These are phyloP conservation scores for Lycia hirtaria DNA, from an alignment of 2,888 invertebrate species.

Conservation along the genomic window DNA sequence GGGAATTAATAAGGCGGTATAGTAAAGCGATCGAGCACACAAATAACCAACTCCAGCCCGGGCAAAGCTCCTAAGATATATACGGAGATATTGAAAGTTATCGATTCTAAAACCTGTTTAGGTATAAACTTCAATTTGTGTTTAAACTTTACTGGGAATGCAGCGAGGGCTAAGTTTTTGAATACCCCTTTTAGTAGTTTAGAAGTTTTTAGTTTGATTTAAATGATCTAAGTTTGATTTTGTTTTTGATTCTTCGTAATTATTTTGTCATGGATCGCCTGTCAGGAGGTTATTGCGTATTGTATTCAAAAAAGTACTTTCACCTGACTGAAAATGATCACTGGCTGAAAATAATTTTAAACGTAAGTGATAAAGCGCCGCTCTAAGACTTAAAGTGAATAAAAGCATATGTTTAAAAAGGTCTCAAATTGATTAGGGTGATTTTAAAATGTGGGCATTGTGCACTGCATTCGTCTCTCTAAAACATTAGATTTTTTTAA, in stretches of 20 bases:
- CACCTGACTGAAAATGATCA: background rate
- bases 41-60: conserved; percentile 58
- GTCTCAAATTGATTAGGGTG: background rate
- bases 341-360: conserved; percentile 8
- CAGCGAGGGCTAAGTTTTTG: conserved; percentile 28
- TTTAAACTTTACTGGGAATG: conserved; percentile 47
- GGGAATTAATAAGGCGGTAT: conserved; percentile 83
- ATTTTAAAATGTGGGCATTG: too few relatives aligned
- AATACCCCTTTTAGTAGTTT: conserved; percentile 35
- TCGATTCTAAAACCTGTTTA: conserved; percentile 69
- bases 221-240: conserved; percentile 19
- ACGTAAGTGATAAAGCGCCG: background rate
- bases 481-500: too few relatives aligned
- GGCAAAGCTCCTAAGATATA: conserved; percentile 64
- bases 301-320: background rate
- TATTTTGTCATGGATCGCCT: conserved; percentile 14
- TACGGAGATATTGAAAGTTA: conserved; percentile 76
- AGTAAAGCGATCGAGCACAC: conserved; percentile 72
- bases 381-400: background rate
- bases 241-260: conserved; percentile 18
- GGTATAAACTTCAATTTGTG: conserved; percentile 55
- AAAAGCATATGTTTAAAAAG: background rate
- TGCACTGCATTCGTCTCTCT: too few relatives aligned
- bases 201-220: conserved; percentile 23
- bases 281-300: background rate